Conservation (phyloP, 1,140 invertebrate species). For the Sitodiplosis mosellana region DNA sequence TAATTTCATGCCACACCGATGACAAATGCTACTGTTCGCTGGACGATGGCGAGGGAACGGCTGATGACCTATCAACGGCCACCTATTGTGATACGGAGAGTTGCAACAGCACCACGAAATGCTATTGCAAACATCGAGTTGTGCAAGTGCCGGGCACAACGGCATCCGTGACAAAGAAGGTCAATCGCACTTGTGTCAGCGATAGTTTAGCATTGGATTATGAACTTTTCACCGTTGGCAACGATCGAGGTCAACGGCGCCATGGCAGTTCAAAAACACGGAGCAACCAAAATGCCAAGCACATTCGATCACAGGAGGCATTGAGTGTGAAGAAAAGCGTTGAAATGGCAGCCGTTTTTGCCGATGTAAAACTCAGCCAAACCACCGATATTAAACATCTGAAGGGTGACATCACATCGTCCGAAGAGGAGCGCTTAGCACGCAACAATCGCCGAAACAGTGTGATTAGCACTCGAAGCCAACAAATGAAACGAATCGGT, state of each 20-base stretch:
- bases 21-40: slow-evolving; percentile 52
- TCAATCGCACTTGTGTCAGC: slow-evolving; percentile 18
- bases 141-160: slow-evolving; percentile 19
- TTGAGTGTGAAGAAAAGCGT: slow-evolving; percentile 72
- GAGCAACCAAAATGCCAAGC: slow-evolving; percentile 9
- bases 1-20: slow-evolving; percentile 27
- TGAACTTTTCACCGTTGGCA: slow-evolving; percentile 35
- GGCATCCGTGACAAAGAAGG: slow-evolving; percentile 12
- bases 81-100: slow-evolving; percentile 67
- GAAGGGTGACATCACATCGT: no score
- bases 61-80: slow-evolving; percentile 28
- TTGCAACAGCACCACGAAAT: slow-evolving; percentile 73
- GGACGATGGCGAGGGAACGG: slow-evolving; percentile 16
- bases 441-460: not conserved
- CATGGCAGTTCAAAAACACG: slow-evolving; percentile 13
- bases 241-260: slow-evolving; percentile 18
- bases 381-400: slow-evolving; percentile 14
- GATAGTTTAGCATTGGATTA: slow-evolving; percentile 53
- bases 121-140: slow-evolving; percentile 47
- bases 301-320: slow-evolving; percentile 39
- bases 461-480: not conserved
- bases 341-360: slow-evolving; percentile 71
- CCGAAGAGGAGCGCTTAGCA: not conserved
- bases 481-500: not conserved
- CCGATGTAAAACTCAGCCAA: slow-evolving; percentile 34